A percentile compares a stretch with the other conserved stretches of the same genome.
Evolutionary conservation across 2,888 invertebrate species (phyloP).

Genomic region (Choristoneura rosaceana): DNA sequence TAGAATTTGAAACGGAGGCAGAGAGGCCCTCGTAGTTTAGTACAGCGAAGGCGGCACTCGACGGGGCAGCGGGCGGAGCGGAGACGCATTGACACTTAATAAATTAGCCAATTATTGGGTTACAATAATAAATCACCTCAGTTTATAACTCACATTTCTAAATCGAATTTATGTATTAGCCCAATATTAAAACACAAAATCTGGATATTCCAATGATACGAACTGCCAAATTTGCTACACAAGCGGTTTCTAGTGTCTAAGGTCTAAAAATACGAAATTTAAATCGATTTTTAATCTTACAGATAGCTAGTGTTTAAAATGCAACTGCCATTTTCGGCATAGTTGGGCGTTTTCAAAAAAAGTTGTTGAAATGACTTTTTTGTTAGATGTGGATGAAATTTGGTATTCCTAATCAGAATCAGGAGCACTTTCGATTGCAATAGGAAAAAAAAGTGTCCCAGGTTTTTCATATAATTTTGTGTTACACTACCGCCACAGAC

Average conservation of each 20-base stretch:
- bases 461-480: too few relatives aligned
- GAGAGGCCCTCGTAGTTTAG: constrained; percentile 57
- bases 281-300: background rate
- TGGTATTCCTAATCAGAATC: too few relatives aligned
- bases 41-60: constrained; percentile 45
- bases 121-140: constrained; percentile 35
- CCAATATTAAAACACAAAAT: background rate
- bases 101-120: constrained; percentile 42
- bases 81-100: constrained; percentile 37
- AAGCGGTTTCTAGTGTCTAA: too few relatives aligned
- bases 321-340: constrained; percentile 2
- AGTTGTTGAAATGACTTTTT: too few relatives aligned
- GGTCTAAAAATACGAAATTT: too few relatives aligned
- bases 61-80: constrained; percentile 26
- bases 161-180: background rate
- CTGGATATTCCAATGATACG: background rate
- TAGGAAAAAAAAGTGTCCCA: too few relatives aligned
- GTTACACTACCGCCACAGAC: too few relatives aligned
- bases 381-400: too few relatives aligned
- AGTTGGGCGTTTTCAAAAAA: too few relatives aligned
- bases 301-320: background rate
- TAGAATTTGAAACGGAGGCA: constrained; percentile 64
- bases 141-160: constrained; percentile 11
- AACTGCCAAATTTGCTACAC: too few relatives aligned
- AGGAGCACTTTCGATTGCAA: too few relatives aligned